A percentile compares a stretch with the other conserved stretches of the same genome.
These are phyloP conservation scores for Elaeidobius kamerunicus DNA, from an alignment of 2,888 invertebrate genomes.

Conservation along the genomic window DNA sequence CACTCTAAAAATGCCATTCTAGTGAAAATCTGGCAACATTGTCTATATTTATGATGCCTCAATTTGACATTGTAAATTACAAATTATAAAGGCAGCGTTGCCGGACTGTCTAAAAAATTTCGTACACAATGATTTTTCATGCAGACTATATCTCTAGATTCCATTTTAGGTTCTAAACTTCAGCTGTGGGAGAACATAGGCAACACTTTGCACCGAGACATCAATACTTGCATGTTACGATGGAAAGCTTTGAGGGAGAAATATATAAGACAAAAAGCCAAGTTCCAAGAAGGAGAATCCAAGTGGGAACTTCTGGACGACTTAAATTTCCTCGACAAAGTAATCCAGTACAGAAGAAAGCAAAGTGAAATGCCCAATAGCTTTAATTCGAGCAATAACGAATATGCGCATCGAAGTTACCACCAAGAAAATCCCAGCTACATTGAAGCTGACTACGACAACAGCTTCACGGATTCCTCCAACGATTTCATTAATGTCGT, in stretches of 20 bases:
- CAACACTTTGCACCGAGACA: conserved; percentile 35
- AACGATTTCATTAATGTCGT: conserved; percentile 32
- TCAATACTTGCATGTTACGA: conserved; percentile 38
- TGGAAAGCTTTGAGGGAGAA: conserved; percentile 44
- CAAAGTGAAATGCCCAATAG: conserved; percentile 28
- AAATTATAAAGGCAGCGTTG: too few relatives aligned
- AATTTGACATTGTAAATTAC: too few relatives aligned
- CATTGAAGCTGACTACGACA: conserved; percentile 31
- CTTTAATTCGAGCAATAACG: not conserved
- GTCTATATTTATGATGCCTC: too few relatives aligned
- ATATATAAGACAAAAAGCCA: conserved; percentile 41
- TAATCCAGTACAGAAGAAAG: conserved; percentile 41
- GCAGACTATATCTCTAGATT: too few relatives aligned
- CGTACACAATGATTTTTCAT: too few relatives aligned
- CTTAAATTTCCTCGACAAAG: conserved; percentile 40
- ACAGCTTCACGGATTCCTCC: conserved; percentile 35
- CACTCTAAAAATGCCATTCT: too few relatives aligned
- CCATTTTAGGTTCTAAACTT: conserved; percentile 37
- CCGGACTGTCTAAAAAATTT: too few relatives aligned
- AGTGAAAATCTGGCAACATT: too few relatives aligned
- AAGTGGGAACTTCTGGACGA: conserved; percentile 43
- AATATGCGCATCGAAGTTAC: not conserved
- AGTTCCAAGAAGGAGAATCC: conserved; percentile 38
- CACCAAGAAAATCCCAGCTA: conserved; percentile 3
- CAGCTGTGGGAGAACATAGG: conserved; percentile 40